These are phyloP conservation scores for Pachliopta kotzebuea DNA, from an alignment of 2,888 invertebrate species.

Conservation along the genomic window DNA sequence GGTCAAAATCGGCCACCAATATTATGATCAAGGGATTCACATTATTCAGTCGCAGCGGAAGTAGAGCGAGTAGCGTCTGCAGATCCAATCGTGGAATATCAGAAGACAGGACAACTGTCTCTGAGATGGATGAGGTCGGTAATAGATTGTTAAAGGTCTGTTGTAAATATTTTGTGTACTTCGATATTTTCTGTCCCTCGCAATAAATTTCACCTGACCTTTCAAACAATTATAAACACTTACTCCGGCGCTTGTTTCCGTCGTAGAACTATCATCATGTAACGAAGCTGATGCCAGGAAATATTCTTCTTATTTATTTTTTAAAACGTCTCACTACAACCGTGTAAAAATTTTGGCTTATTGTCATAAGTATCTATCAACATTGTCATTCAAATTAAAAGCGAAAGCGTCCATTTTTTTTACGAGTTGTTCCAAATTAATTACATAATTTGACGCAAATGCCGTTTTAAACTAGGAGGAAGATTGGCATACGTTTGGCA, in stretches of 20 bases:
- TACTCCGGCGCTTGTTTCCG: constrained; percentile 44
- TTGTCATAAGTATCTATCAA: constrained; percentile 45
- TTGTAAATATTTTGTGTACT: constrained; percentile 32
- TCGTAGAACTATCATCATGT: constrained; percentile 47
- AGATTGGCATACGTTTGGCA: constrained; percentile 49
- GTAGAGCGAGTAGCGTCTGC: constrained; percentile 80
- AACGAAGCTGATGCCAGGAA: constrained; percentile 60
- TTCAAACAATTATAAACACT: constrained; percentile 48
- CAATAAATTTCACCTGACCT: constrained; percentile 56
- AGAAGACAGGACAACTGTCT: constrained; percentile 83
- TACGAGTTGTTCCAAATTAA: constrained; percentile 32
- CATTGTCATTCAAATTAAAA: constrained; percentile 51
- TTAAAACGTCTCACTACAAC: constrained; percentile 47
- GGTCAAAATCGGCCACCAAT: constrained; percentile 88
- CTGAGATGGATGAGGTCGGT: constrained; percentile 84
- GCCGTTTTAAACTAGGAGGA: constrained; percentile 41
- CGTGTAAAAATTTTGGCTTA: constrained; percentile 53
- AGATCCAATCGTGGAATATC: constrained; percentile 77
- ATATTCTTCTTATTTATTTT: constrained; percentile 56
- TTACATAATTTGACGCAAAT: constrained; percentile 29
- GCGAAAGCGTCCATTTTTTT: constrained; percentile 53
- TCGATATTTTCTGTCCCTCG: constrained; percentile 32
- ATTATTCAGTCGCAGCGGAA: constrained; percentile 78
- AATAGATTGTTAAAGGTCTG: constrained; percentile 35
- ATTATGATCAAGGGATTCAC: constrained; percentile 92